A percentile compares a stretch with the other conserved stretches of the same genome.
Evolutionary conservation across 2,888 invertebrate genomes (phyloP).

Genomic region (Drosophila prolongata): DNA sequence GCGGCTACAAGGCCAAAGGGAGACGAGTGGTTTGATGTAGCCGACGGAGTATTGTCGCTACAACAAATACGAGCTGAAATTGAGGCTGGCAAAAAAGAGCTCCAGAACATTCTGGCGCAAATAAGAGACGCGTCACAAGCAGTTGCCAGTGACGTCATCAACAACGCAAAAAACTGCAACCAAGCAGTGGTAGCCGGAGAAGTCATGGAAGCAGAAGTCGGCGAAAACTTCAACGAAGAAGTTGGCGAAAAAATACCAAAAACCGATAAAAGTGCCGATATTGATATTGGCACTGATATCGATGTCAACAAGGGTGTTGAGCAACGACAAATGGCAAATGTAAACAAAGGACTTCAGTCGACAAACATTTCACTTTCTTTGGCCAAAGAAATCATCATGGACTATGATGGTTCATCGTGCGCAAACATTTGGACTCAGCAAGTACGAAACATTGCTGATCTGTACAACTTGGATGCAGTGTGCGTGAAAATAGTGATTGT

Average conservation of each 20-base stretch:
- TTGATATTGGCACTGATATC: neutral
- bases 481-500: neutral
- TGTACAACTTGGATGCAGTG: slow-evolving; percentile 1
- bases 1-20: neutral
- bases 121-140: neutral
- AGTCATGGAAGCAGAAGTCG: neutral
- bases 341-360: neutral
- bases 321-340: neutral
- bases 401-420: no score
- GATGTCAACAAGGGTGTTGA: no score
- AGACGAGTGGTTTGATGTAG: no score
- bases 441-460: neutral
- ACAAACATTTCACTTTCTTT: neutral
- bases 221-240: no score
- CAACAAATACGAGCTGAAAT: neutral
- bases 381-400: no score
- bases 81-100: neutral
- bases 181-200: neutral
- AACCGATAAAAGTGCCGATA: neutral
- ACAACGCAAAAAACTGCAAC: neutral
- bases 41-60: neutral
- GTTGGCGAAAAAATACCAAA: no score
- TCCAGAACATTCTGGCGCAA: neutral
- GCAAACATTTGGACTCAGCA: neutral
- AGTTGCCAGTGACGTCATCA: neutral